A percentile compares a stretch with the other conserved stretches of the same genome.
Evolutionary conservation across 2,888 invertebrate species (phyloP).

Genomic region (Pandemis corylana): DNA sequence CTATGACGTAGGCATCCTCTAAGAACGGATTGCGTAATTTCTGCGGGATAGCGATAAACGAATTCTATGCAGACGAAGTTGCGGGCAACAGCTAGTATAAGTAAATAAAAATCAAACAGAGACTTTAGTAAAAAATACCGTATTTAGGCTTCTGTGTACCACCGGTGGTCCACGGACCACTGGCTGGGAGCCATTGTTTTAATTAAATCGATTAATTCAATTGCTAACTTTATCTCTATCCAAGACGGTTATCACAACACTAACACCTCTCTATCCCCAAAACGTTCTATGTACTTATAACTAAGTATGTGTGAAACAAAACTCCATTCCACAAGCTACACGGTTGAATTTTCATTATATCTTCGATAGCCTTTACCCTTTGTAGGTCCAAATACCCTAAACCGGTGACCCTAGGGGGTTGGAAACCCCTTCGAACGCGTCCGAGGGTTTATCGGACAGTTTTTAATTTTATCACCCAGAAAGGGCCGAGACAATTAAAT

Average conservation of each 20-base stretch:
- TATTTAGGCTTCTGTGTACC: no score
- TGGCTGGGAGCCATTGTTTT: no score
- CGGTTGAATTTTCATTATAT: not conserved
- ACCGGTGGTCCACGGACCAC: no score
- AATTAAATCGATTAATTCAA: not conserved
- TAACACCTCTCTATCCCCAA: not conserved
- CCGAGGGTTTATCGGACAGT: constrained; percentile 38
- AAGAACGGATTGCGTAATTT: no score
- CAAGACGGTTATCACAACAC: not conserved
- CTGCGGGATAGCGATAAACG: no score
- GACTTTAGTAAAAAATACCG: no score
- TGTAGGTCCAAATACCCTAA: not conserved
- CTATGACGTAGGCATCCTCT: no score
- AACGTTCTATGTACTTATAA: not conserved
- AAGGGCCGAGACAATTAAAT: constrained; percentile 26
- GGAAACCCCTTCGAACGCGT: constrained; percentile 28
- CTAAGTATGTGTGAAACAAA: not conserved
- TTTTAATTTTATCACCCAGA: constrained; percentile 44
- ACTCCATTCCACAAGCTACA: not conserved
- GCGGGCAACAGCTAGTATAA: no score
- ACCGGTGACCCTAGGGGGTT: constrained; percentile 4
- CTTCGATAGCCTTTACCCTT: not conserved
- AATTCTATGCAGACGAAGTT: no score
- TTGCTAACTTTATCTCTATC: not conserved
- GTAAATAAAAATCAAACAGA: no score